Conservation (phyloP, 2,888 invertebrate species). For the Megalurothrips usitatus region DNA sequence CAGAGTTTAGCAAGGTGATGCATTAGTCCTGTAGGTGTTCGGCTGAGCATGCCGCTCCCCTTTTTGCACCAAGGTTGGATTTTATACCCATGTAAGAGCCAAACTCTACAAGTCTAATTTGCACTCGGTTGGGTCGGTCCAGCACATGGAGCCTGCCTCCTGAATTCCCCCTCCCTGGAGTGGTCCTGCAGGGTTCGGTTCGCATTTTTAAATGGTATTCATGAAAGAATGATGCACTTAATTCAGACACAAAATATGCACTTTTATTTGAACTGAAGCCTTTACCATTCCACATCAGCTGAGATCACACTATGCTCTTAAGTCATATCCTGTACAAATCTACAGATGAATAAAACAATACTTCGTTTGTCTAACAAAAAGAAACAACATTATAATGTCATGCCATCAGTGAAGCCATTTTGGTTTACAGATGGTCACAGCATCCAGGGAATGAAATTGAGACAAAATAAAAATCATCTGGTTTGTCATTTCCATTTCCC, state of each 20-base stretch:
- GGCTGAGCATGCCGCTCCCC: too few species aligned
- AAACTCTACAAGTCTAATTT: too few species aligned
- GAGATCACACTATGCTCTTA: slow-evolving; percentile 16
- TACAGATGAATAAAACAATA: not conserved
- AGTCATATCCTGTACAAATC: slow-evolving; percentile 13
- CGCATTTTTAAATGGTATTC: too few species aligned
- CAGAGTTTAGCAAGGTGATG: too few species aligned
- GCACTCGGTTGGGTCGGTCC: too few species aligned
- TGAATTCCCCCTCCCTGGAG: too few species aligned
- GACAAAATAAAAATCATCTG: not conserved
- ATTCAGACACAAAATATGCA: slow-evolving; percentile 22
- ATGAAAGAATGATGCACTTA: not conserved
- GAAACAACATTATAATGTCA: not conserved
- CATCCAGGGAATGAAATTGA: not conserved
- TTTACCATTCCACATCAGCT: not conserved
- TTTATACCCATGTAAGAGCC: too few species aligned
- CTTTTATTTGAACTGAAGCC: not conserved
- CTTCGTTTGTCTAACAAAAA: not conserved
- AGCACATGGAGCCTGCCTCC: too few species aligned
- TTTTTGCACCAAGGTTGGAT: too few species aligned
- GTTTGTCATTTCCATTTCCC: not conserved
- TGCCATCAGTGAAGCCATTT: slow-evolving; percentile 3
- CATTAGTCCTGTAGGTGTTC: too few species aligned
- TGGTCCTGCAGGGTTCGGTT: too few species aligned
- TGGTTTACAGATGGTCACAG: not conserved